Evolutionary conservation across 2,888 invertebrate genomes (phyloP), one percentile per base, ranked within the genome.

Genomic region (Tigriopus californicus): DNA sequence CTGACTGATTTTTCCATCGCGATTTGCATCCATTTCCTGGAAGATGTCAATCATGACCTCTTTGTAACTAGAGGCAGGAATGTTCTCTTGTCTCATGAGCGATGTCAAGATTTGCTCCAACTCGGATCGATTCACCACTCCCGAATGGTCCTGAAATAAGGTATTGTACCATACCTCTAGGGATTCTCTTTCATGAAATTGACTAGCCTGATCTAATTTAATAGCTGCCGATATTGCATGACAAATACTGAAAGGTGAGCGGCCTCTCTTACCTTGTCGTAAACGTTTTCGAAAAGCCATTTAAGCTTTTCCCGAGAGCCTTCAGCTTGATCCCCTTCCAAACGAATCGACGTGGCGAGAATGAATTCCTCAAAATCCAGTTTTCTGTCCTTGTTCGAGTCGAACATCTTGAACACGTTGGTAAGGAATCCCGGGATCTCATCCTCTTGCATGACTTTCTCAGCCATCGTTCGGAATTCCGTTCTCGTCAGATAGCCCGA

Each of bases 271-370:
- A 44, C 56, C 56, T 56, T 56, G 24, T 56, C 56, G 44, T 56
- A 56, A 12, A 56, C 56, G 46, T 56, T 12, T 12, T 56, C 56
- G 20, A 56, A 56, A 44, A 56, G 56, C 56, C 56, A 56, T 56
- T 20, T 22, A 18, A 56, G 46, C 46, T 56, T 56, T 46, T 56
- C 44, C 13, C 33, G 20, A 1, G 42, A 20, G 6, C 22, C 41
- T 54, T 54, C 54, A 46, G n/a, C 18, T 33, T 33, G 33, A 33
- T 33, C 33, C 33, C 33, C 33, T 8, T 33, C 33, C 33, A 33
- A 33, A 33, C 33, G 33, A 3, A 42, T 20, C 1, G 20, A 20
- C n/a, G 46, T 56, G 12, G 56, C 56, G 10, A 56, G 18, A 5
- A 46, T 56, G 44, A 56, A 56, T 15, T 56, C 56, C 33, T 56